Evolutionary conservation across 2,113 vertebrate species (phyloP), one percentile per base, ranked within the genome.

Genomic region (Hyla sarda): DNA sequence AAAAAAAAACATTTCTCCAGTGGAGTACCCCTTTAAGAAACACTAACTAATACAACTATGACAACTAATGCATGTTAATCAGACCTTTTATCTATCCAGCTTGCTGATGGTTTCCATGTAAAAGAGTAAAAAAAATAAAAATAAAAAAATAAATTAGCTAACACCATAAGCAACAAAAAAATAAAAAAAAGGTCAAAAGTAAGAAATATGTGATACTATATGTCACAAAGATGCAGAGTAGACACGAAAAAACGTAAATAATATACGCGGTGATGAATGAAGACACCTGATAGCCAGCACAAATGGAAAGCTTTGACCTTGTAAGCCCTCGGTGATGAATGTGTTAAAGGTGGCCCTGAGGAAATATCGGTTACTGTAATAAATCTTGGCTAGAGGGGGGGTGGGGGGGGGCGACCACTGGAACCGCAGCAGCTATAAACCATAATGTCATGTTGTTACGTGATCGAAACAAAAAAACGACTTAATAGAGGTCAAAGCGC

Each of bases 301-400:
- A 41, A 45, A 45, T 74, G 41, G 41, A 45, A 74, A 25, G 41
- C n/a, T 41, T 47, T 74, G 74, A 52, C 25, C 48, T 50, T 54
- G 47, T 17, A 32, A 32, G 28, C 45, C 45, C 47, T 82, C 48
- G 69, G 58, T 30, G 52, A 28, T 58, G 37, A 74, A 75, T 60
- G 52, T 19, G 50, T 73, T 52, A 41, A 73, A 37, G 6, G 52
- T 37, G 34, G 7, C 32, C 45, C 47, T 23, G 28, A 37, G 37
- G 81, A 37, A 41, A 58, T 67, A 71, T 83, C 73, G 56, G 73
- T 69, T 77, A 84, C 83, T 34, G 72, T 76, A 84, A 76, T 84
- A 84, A 84, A 84, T 84, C 56, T 30, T 65, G 11, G 28, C 5
- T 41, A 8, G 41, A 41, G 41, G 41, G 10, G 52, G 48, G 41